Evolutionary conservation across 2,888 invertebrate genomes (phyloP).

Genomic region (Andrena hattorfiana): DNA sequence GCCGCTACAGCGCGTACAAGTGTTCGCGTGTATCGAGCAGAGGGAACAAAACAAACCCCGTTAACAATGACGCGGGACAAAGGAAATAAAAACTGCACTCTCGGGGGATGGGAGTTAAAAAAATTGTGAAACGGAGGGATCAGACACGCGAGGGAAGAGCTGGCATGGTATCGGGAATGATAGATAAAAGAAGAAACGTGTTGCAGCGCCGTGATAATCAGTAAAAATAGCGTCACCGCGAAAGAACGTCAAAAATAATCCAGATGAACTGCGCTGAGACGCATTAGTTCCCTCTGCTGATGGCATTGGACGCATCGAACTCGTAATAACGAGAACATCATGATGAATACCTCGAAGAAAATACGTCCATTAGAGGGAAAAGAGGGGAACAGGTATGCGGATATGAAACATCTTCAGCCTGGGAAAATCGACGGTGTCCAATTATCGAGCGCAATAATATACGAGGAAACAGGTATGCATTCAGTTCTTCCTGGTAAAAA

Average conservation of each 20-base stretch:
- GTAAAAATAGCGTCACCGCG: constrained; percentile 54
- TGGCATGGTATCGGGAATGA: constrained; percentile 3
- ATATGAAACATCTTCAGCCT: constrained; percentile 1
- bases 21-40: background rate
- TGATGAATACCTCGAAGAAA: constrained; percentile 52
- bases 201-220: constrained; percentile 34
- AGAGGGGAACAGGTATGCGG: background rate
- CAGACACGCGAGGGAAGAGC: background rate
- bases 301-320: constrained; percentile 47
- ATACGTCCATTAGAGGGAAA: background rate
- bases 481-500: background rate
- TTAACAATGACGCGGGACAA: background rate
- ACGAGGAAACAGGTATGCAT: background rate
- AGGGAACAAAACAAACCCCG: background rate
- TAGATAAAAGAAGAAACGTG: constrained; percentile 60
- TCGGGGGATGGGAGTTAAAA: background rate
- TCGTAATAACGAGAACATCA: constrained; percentile 55
- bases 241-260: constrained; percentile 62
- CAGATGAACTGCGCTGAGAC: constrained; percentile 59
- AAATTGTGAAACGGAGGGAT: constrained; percentile 18
- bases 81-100: background rate
- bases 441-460: background rate
- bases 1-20: background rate
- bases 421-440: constrained; percentile 1
- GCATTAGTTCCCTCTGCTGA: constrained; percentile 41